Base-by-base conservation (phyloP, 2,113 vertebrate genomes). In the Dromiciops gliroides region DNA sequence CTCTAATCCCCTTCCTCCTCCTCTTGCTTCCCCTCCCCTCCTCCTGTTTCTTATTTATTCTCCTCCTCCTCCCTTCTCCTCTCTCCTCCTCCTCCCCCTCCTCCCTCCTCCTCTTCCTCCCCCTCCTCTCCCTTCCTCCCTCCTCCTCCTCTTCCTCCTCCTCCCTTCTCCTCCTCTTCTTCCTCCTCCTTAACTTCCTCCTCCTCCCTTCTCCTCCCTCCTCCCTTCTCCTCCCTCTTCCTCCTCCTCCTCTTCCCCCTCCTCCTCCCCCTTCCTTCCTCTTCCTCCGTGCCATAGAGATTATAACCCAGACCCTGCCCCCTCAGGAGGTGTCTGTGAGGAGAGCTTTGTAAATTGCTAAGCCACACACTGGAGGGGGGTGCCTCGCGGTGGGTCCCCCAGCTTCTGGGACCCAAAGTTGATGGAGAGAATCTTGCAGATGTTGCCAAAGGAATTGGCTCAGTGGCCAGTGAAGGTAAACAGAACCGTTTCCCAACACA, bases 391-490 rank as follows among this genome's bases (percentile, higher is more conserved):
- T 5, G 37, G 67, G 12, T 51, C 92, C 50, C 28, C 53, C n/a
- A 47, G 8, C 50, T 94, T 96, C 94, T 93, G 88, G 93, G 92
- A 95, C 23, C 60, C 95, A 96, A 92, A 95, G n/a, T 90, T 49
- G 12, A 92, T 26, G 49, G 53, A 49, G 37, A 94, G 28, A 53
- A 50, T 95, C 93, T 97, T 92, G 75, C 56, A 44, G 49, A 50
- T 67, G 93, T 49, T 48, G 91, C 90, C 93, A 90, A 92, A 56
- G 51, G 95, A 94, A 49, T 60, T 60, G 52, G 49, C 91, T 93
- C 1, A 95, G 0, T 92, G 96, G 91, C 95, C 92, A 67, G 89
- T 93, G 90, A 94, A 97, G 96, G 94, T 91, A 88, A 97, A 51
- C 19, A 44, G 96, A 90, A 26, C 50, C 48, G 56, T 90, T 90